Evolutionary conservation across 2,797 vertebrate species (phyloP).

Genomic region (Mormyrops boulengeri): DNA sequence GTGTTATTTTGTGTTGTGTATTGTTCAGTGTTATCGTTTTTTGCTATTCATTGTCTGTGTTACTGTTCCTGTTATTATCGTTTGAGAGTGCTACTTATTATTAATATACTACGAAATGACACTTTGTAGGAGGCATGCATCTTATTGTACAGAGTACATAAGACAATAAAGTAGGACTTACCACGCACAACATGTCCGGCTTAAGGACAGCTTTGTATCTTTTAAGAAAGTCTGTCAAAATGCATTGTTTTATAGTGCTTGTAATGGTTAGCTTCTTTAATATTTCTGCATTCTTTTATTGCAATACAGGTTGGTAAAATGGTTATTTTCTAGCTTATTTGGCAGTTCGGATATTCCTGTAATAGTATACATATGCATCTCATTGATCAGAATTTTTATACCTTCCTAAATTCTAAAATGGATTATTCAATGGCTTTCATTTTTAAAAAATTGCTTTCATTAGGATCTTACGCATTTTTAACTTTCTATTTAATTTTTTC

Average conservation of each 20-base stretch:
- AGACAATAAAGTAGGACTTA: neutral
- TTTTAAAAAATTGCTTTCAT: neutral
- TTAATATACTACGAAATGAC: neutral
- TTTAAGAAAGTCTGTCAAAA: neutral
- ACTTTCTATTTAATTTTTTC: neutral
- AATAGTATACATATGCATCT: neutral
- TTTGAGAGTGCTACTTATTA: neutral
- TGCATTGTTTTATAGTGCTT: neutral
- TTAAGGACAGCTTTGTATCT: neutral
- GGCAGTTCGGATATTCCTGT: neutral
- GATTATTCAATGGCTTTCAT: slow-evolving; percentile 16
- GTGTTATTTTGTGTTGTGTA: neutral
- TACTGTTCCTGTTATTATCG: neutral
- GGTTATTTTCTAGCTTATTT: neutral
- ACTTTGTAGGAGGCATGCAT: neutral
- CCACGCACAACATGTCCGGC: neutral
- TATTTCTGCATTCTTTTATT: neutral
- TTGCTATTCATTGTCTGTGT: neutral
- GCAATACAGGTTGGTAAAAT: neutral
- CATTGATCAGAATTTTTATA: neutral
- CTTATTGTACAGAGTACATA: neutral
- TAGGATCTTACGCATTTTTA: neutral
- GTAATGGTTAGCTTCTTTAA: neutral
- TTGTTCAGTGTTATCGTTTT: neutral
- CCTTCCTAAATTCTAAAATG: slow-evolving; percentile 5